Conservation (phyloP, 2,888 invertebrate species). For the Dryobotodes eremita region DNA sequence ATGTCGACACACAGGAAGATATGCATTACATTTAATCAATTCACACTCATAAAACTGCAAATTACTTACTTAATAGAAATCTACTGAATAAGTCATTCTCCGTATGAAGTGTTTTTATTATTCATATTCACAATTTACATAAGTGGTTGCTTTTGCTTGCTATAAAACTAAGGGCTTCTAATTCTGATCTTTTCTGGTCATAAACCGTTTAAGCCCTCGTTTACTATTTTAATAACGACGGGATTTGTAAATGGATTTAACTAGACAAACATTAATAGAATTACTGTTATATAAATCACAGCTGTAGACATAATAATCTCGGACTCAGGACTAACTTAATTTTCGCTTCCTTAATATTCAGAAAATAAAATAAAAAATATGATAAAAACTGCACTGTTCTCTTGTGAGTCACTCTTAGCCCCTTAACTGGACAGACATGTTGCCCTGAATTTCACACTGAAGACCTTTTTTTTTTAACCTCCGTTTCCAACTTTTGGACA, state of each 20-base stretch:
- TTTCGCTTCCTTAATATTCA: not conserved
- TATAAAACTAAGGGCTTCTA: not conserved
- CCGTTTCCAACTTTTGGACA: not conserved
- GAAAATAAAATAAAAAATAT: not conserved
- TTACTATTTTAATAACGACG: not conserved
- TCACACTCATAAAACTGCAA: constrained; percentile 17
- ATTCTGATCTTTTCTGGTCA: not conserved
- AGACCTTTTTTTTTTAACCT: not conserved
- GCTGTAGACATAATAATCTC: not conserved
- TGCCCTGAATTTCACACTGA: not conserved
- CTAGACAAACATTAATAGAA: not conserved
- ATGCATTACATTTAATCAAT: constrained; percentile 37
- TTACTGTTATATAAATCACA: not conserved
- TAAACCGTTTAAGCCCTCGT: not conserved
- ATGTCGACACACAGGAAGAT: constrained; percentile 49
- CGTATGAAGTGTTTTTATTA: not conserved
- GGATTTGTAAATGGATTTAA: constrained; percentile 12
- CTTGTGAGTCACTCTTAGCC: not conserved
- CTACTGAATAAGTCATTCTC: constrained; percentile 19
- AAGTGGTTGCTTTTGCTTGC: not conserved
- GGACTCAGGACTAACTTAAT: constrained; percentile 4
- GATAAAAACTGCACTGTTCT: not conserved
- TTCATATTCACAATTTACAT: not conserved
- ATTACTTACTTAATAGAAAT: constrained; percentile 26
- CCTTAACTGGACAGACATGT: not conserved